Percentiles rank a stretch among this genome's conserved stretches.
Evolutionary conservation across 2,888 invertebrate genomes (phyloP).

Genomic region (Eupithecia insigniata): DNA sequence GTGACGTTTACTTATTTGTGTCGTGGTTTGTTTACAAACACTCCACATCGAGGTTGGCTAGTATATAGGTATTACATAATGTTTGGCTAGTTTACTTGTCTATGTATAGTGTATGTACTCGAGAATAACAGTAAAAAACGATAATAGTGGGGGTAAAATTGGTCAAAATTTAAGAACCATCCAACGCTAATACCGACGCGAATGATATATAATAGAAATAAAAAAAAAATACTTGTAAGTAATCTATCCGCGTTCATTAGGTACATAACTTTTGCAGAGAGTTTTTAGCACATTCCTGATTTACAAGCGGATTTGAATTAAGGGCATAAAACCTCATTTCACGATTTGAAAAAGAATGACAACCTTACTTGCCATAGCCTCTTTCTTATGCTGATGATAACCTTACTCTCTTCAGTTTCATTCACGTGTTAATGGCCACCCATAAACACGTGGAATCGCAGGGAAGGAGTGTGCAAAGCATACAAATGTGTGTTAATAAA

Average conservation of each 20-base stretch:
- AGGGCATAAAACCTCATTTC: background rate
- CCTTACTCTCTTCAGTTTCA: background rate
- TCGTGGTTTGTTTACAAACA: too few species aligned
- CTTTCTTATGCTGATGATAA: background rate
- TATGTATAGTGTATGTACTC: too few species aligned
- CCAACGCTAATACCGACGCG: too few species aligned
- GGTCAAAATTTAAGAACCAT: too few species aligned
- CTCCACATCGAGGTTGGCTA: too few species aligned
- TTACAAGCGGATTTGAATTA: background rate
- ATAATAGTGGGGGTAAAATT: background rate
- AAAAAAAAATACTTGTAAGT: too few species aligned
- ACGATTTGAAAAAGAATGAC: background rate
- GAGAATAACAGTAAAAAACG: background rate
- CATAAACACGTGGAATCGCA: slow-evolving; percentile 1
- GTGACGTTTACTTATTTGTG: too few species aligned
- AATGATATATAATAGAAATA: too few species aligned
- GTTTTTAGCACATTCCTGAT: background rate
- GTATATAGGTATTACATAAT: too few species aligned
- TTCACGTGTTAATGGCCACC: background rate
- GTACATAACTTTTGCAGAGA: background rate
- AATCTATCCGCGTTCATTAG: too few species aligned
- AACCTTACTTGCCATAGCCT: background rate
- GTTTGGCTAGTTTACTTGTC: too few species aligned
- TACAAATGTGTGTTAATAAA: slow-evolving; percentile 1
- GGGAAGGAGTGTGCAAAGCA: background rate